Evolutionary conservation across 2,797 vertebrate species (phyloP).

Genomic region (Dryobates pubescens): DNA sequence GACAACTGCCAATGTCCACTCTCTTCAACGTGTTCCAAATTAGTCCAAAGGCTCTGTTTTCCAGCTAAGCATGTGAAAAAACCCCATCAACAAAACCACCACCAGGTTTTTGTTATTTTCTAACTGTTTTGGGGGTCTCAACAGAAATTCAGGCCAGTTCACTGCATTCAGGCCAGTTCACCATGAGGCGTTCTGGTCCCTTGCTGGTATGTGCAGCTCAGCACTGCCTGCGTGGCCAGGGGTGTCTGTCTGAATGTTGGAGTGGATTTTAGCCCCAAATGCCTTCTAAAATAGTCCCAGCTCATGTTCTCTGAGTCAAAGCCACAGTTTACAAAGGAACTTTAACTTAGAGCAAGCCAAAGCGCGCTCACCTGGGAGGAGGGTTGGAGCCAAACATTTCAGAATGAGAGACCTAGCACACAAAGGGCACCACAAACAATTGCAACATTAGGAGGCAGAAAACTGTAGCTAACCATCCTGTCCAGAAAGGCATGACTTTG

Average conservation of each 20-base stretch:
- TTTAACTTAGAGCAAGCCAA: conserved; percentile 63
- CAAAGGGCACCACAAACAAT: conserved; percentile 57
- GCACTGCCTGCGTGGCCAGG: not conserved
- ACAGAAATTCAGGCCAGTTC: not conserved
- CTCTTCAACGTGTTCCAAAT: not conserved
- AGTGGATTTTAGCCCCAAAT: conserved; percentile 13
- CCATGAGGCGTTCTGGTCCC: not conserved
- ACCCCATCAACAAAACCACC: not conserved
- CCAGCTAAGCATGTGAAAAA: not conserved
- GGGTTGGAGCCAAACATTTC: conserved; percentile 59
- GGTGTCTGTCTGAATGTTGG: not conserved
- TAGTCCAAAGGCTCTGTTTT: not conserved
- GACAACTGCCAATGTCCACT: not conserved
- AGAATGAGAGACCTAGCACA: conserved; percentile 38
- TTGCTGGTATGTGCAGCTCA: fast-evolving
- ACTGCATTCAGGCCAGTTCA: not conserved
- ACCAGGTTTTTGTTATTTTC: not conserved
- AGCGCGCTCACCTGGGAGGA: conserved; percentile 65
- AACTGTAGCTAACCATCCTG: conserved; percentile 56
- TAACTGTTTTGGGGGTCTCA: not conserved
- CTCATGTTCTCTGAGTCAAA: conserved; percentile 50
- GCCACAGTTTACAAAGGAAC: conserved; percentile 58
- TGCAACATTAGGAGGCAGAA: conserved; percentile 67
- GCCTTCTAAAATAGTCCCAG: not conserved
- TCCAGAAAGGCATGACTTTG: conserved; percentile 61